These are phyloP conservation scores for Cloeon dipterum DNA, from an alignment of 2,888 invertebrate species.

Conservation along the genomic window DNA sequence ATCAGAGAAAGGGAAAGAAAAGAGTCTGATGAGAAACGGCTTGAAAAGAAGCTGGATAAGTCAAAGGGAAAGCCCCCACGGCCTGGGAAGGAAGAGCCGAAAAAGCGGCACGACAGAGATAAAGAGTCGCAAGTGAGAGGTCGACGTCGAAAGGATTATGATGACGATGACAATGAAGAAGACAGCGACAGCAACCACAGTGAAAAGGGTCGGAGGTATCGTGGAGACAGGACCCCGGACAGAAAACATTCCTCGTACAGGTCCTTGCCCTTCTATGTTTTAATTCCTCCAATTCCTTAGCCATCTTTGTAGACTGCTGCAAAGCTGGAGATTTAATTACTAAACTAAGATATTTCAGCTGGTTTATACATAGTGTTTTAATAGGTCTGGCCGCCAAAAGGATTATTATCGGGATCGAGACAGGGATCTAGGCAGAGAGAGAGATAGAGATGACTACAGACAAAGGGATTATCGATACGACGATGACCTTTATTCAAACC, in stretches of 20 bases:
- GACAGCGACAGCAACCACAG: constrained; percentile 8
- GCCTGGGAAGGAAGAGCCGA: background rate
- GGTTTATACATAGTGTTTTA: background rate
- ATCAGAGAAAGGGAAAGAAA: background rate
- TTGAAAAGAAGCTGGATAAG: background rate
- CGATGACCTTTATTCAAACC: constrained; percentile 12
- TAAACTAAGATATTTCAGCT: background rate
- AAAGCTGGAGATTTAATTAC: no score
- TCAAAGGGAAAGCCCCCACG: background rate
- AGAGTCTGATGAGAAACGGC: background rate
- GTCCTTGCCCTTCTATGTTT: background rate
- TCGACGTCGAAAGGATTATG: background rate
- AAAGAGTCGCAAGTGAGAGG: background rate
- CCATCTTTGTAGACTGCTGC: no score
- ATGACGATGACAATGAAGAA: constrained; percentile 7
- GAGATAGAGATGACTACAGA: constrained; percentile 17
- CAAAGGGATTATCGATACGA: constrained; percentile 9
- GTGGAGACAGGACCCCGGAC: background rate
- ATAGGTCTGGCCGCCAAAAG: background rate
- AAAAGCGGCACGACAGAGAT: background rate
- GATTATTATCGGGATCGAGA: constrained; percentile 1
- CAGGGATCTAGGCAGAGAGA: constrained; percentile 9
- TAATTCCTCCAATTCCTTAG: background rate
- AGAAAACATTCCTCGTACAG: background rate
- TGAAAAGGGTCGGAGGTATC: constrained; percentile 3